phyloP scores from a whole-genome alignment of 2,797 vertebrate genomes.

The Periophthalmus magnuspinnatus region DNA sequence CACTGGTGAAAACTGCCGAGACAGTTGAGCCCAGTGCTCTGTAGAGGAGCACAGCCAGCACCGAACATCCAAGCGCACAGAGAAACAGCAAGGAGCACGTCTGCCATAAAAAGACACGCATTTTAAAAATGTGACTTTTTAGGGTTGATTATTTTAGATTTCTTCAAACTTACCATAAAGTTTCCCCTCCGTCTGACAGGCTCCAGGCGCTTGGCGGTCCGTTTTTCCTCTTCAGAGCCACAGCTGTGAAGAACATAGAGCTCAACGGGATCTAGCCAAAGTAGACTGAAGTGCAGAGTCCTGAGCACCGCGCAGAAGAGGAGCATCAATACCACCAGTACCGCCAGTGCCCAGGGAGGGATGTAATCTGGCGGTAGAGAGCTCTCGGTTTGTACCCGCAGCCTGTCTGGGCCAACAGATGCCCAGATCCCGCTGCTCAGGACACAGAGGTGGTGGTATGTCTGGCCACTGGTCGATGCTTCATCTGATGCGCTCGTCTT shows the following conservation, averaged over 20 bases:
- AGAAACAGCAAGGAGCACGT: slow-evolving; percentile 84
- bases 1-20: slow-evolving; percentile 79
- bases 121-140: background rate
- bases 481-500: slow-evolving; percentile 13
- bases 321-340: slow-evolving; percentile 72
- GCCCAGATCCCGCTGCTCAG: slow-evolving; percentile 64
- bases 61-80: slow-evolving; percentile 79
- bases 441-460: slow-evolving; percentile 72
- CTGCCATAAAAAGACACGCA: slow-evolving; percentile 30
- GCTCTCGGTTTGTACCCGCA: slow-evolving; percentile 57
- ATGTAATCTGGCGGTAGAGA: slow-evolving; percentile 53
- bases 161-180: slow-evolving; percentile 69
- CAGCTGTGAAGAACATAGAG: slow-evolving; percentile 87
- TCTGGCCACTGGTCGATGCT: slow-evolving; percentile 10
- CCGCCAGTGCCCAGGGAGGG: slow-evolving; percentile 72
- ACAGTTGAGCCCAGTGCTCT: slow-evolving; percentile 68
- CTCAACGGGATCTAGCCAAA: slow-evolving; percentile 86
- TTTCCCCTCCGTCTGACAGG: slow-evolving; percentile 84
- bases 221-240: slow-evolving; percentile 85
- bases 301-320: slow-evolving; percentile 76
- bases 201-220: slow-evolving; percentile 82
- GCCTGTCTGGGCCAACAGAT: slow-evolving; percentile 59
- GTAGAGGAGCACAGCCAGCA: slow-evolving; percentile 82
- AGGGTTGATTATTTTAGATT: background rate
- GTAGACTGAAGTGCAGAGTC: slow-evolving; percentile 82